Conservation (phyloP, 2,888 invertebrate species). For the Drosophila greeni region DNA sequence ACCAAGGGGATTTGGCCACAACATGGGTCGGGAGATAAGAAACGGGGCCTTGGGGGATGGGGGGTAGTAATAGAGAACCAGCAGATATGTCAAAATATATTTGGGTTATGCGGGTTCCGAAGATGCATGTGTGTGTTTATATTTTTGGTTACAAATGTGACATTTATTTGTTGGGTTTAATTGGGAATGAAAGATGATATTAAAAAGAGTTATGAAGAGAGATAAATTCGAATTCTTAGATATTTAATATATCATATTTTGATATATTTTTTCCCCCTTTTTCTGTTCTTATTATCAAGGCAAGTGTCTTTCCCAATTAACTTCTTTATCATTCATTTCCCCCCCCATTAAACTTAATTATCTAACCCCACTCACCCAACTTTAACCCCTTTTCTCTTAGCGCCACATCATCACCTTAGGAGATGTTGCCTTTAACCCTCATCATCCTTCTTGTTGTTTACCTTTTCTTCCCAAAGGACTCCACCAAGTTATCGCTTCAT, state of each 20-base stretch:
- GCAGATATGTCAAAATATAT: slow-evolving; percentile 3
- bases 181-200: background rate
- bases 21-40: background rate
- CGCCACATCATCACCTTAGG: slow-evolving; percentile 3
- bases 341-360: background rate
- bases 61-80: background rate
- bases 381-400: background rate
- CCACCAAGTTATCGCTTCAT: background rate
- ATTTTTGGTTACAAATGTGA: background rate
- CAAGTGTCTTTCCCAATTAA: background rate
- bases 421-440: slow-evolving; percentile 9
- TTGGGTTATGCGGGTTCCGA: background rate
- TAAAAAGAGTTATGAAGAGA: background rate
- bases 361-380: background rate
- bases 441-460: slow-evolving; percentile 9
- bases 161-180: background rate
- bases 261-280: background rate
- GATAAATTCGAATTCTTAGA: background rate
- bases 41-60: background rate
- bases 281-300: background rate
- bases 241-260: background rate
- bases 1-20: slow-evolving; percentile 23
- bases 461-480: slow-evolving; percentile 1
- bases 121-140: background rate
- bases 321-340: background rate